Evolutionary conservation across 2,113 vertebrate genomes (phyloP), one percentile per base, ranked within the genome.

Genomic region (Actenoides lindsayi): DNA sequence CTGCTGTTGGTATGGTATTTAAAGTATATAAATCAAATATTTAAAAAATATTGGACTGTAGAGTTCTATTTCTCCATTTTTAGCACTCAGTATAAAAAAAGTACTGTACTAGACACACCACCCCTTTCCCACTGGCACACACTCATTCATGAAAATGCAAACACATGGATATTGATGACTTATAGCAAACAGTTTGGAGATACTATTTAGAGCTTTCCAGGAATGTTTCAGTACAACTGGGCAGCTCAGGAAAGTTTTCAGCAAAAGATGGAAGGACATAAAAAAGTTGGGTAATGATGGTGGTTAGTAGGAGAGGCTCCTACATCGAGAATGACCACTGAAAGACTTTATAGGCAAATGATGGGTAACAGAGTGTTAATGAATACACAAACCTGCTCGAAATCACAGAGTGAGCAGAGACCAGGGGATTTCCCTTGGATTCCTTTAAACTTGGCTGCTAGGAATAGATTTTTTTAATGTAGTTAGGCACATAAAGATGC

Each of bases 331-430:
- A 7, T 3, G 37, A 18, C 18, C 16, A 44, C 51, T 13, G 23
- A 28, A 42, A 60, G 9, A 35, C 54, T 39, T 54, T 11, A 3
- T 1, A 41, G 39, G 16, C 5, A 56, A 46, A 7, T 0, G 5
- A 6, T 5, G 81, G 78, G 46, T 8, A 75, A 28, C 77, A 54
- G 16, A 39, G 4, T 15, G 57, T 35, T 56, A 9, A 0, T 6
- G 16, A 50, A 16, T 6, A 37, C 2, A 0, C 3, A n/a, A 50
- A 28, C n/a, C 16, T 78, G 64, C 27, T 42, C 28, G 51, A 35
- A 17, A 5, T 3, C 0, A 3, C 18, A 60, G 35, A 35, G 31
- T 0, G 1, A 91, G 16, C 30, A 46, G 30, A 30, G 30, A 53
- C 11, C 23, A 15, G 33, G n/a, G 60, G 28, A 67, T 81, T 91